Conservation (phyloP, 2,797 vertebrate genomes). For the Thunnus albacares region DNA sequence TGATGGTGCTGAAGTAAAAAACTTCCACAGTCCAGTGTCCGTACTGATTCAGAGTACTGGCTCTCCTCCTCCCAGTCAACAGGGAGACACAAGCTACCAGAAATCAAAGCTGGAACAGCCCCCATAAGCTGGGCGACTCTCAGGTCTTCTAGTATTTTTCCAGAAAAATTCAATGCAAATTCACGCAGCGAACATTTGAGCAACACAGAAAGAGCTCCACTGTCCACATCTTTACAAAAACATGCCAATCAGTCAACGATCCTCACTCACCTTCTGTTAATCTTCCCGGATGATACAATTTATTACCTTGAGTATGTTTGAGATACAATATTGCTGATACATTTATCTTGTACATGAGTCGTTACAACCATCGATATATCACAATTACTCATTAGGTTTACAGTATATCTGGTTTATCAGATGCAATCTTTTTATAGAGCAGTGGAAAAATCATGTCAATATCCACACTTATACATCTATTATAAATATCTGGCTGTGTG, state of each 20-base stretch:
- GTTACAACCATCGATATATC: not conserved
- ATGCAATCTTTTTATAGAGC: not conserved
- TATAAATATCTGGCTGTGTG: not conserved
- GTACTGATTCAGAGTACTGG: slow-evolving; percentile 1
- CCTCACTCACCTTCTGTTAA: slow-evolving; percentile 1
- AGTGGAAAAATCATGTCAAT: not conserved
- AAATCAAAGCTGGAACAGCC: slow-evolving; percentile 20
- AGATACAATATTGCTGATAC: not conserved
- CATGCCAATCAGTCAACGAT: not conserved
- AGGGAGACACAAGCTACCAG: slow-evolving; percentile 3
- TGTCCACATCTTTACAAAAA: not conserved
- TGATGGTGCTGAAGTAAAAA: not conserved
- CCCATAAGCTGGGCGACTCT: not conserved
- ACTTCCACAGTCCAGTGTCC: not conserved
- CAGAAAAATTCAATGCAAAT: slow-evolving; percentile 2
- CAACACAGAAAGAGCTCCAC: not conserved
- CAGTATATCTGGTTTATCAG: not conserved
- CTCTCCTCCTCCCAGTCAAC: not conserved
- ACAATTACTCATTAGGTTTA: not conserved
- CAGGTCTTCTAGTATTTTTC: slow-evolving; percentile 17
- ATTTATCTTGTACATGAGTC: not conserved
- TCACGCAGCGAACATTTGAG: slow-evolving; percentile 5
- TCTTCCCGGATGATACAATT: not conserved
- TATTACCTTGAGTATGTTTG: not conserved
- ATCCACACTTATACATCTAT: not conserved